Evolutionary conservation across 1,140 invertebrate species (phyloP).

Genomic region (silkworm (Bombyx mori)): DNA sequence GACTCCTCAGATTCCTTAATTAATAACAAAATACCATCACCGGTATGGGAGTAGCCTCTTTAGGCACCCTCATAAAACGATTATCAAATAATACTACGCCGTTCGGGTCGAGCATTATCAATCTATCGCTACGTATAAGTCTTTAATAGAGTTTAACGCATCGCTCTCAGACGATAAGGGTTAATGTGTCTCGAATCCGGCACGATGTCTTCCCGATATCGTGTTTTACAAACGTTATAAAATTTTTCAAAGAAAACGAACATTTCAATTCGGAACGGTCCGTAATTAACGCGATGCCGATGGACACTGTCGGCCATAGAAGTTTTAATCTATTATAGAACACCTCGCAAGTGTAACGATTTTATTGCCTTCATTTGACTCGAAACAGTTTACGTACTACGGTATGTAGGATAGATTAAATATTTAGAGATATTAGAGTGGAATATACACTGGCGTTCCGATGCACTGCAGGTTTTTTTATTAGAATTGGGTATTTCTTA

Average conservation of each 20-base stretch:
- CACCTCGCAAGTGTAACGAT: too few species aligned
- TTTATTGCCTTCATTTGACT: too few species aligned
- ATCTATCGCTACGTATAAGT: conserved; percentile 31
- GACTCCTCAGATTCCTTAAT: conserved; percentile 51
- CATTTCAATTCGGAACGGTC: conserved; percentile 23
- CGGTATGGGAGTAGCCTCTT: conserved; percentile 55
- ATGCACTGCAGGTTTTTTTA: too few species aligned
- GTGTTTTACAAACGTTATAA: conserved; percentile 20
- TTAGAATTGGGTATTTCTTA: too few species aligned
- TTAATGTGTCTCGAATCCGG: conserved; percentile 30
- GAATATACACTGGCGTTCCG: too few species aligned
- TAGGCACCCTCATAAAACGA: conserved; percentile 62
- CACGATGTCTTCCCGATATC: conserved; percentile 28
- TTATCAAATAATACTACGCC: conserved; percentile 56
- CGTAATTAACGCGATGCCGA: conserved; percentile 23
- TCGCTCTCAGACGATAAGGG: conserved; percentile 29
- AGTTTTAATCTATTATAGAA: too few species aligned
- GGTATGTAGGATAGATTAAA: too few species aligned
- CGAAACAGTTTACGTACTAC: too few species aligned
- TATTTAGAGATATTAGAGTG: too few species aligned
- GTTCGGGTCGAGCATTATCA: conserved; percentile 33
- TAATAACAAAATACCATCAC: conserved; percentile 51
- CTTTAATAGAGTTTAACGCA: conserved; percentile 60
- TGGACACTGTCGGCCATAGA: too few species aligned
- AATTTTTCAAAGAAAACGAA: conserved; percentile 15